Percentiles rank a stretch among this genome's conserved stretches.
Evolutionary conservation across 35 echinoderm and acorn worm genomes (phyloP).

Genomic region (Eucidaris tribuloides): DNA sequence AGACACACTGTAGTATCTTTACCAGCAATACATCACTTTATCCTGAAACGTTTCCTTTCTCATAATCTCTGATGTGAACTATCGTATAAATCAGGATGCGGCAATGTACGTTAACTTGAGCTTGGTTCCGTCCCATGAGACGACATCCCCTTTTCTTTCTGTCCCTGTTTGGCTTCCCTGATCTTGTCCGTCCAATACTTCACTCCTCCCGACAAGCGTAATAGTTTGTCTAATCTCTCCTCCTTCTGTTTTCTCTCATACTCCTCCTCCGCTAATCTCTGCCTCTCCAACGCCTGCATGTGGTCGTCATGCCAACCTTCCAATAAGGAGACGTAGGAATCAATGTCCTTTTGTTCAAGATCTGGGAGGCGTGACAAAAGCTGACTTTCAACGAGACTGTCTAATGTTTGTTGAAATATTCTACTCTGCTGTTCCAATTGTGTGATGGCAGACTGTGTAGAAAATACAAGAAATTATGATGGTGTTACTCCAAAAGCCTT

Average conservation of each 20-base stretch:
- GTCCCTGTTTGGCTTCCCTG: too few relatives aligned
- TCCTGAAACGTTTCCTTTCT: too few relatives aligned
- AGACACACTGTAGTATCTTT: too few relatives aligned
- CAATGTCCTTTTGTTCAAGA: constrained; percentile 2
- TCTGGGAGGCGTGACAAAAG: neutral
- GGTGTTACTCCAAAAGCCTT: too few relatives aligned
- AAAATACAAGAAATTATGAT: neutral
- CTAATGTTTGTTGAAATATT: too few relatives aligned
- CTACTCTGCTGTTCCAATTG: neutral
- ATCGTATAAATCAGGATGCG: too few relatives aligned
- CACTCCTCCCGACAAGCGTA: constrained; percentile 20
- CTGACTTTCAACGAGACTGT: neutral
- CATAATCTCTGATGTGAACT: too few relatives aligned
- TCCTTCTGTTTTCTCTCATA: constrained; percentile 7
- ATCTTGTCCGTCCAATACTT: constrained; percentile 39
- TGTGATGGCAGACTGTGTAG: neutral
- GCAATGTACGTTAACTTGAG: too few relatives aligned
- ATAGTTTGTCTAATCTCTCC: constrained; percentile 31
- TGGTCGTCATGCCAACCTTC: constrained; percentile 34
- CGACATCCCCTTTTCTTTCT: too few relatives aligned
- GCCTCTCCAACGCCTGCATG: constrained; percentile 23
- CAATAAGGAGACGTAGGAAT: constrained; percentile 12
- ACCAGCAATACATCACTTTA: too few relatives aligned
- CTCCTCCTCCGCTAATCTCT: constrained; percentile 22
- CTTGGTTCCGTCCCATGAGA: too few relatives aligned